A percentile compares a stretch with the other conserved stretches of the same genome.
Evolutionary conservation across 2,888 invertebrate genomes (phyloP).

Genomic region (Cancer borealis): DNA sequence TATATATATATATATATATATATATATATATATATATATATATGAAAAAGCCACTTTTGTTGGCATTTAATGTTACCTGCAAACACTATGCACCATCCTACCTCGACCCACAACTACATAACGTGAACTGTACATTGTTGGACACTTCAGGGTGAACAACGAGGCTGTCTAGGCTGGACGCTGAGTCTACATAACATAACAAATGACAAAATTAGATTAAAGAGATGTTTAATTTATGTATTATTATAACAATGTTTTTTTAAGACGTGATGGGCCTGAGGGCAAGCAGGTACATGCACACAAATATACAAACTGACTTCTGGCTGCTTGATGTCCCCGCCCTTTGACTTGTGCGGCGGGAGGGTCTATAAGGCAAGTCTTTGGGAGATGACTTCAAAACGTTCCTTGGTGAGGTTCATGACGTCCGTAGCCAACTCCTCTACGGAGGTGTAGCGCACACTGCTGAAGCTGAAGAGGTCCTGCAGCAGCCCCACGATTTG

Average conservation of each 20-base stretch:
- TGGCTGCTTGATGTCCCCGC: neutral
- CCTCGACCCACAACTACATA: neutral
- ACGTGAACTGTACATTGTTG: neutral
- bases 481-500: slow-evolving; percentile 92
- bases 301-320: neutral
- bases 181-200: neutral
- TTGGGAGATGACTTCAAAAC: slow-evolving; percentile 69
- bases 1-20: neutral
- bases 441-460: slow-evolving; percentile 91
- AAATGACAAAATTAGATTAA: neutral
- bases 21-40: neutral
- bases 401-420: slow-evolving; percentile 81
- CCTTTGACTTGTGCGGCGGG: no score
- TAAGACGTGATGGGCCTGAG: neutral
- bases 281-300: neutral
- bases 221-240: neutral
- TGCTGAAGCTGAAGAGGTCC: slow-evolving; percentile 96
- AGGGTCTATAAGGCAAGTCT: slow-evolving; percentile 62
- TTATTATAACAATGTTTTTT: neutral
- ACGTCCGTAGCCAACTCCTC: slow-evolving; percentile 94
- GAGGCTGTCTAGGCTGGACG: neutral
- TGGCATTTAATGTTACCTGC: neutral
- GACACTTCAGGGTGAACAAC: neutral
- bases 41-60: neutral
- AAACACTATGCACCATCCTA: neutral